A percentile compares a stretch with the other conserved stretches of the same genome.
Conservation (phyloP, 2,888 invertebrate genomes). For the Lysandra coridon region DNA sequence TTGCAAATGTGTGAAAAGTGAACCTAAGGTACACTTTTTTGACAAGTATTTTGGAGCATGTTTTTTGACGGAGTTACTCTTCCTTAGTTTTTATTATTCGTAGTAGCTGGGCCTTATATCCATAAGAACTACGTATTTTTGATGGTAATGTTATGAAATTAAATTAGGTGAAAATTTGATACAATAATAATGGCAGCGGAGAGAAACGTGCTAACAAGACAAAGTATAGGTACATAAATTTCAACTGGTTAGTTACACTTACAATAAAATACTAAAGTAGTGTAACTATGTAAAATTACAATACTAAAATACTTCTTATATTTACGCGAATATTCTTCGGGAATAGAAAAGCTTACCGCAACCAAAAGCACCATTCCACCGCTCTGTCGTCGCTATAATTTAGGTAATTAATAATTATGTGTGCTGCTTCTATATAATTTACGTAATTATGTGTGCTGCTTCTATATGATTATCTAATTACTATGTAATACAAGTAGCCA, state of each 20-base stretch:
- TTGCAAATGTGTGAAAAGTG: too few species aligned
- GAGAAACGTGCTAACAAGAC: constrained; percentile 3
- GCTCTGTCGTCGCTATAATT: neutral
- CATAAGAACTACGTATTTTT: neutral
- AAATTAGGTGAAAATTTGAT: neutral
- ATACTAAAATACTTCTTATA: too few species aligned
- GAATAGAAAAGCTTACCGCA: too few species aligned
- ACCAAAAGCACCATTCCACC: too few species aligned
- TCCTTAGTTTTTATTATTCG: too few species aligned
- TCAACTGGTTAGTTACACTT: neutral
- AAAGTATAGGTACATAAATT: neutral
- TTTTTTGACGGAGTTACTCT: too few species aligned
- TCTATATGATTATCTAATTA: neutral
- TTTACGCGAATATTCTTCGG: too few species aligned
- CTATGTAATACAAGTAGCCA: neutral
- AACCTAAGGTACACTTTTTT: too few species aligned
- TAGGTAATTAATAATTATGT: neutral
- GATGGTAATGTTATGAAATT: neutral
- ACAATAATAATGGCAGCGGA: neutral
- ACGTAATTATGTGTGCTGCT: neutral
- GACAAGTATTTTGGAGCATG: too few species aligned
- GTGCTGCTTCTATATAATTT: neutral
- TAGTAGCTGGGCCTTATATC: neutral
- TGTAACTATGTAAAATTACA: neutral
- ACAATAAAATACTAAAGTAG: neutral